Evolutionary conservation across 2,113 vertebrate genomes (phyloP), one percentile per base, ranked within the genome.

Genomic region (Sapayoa aenigma): DNA sequence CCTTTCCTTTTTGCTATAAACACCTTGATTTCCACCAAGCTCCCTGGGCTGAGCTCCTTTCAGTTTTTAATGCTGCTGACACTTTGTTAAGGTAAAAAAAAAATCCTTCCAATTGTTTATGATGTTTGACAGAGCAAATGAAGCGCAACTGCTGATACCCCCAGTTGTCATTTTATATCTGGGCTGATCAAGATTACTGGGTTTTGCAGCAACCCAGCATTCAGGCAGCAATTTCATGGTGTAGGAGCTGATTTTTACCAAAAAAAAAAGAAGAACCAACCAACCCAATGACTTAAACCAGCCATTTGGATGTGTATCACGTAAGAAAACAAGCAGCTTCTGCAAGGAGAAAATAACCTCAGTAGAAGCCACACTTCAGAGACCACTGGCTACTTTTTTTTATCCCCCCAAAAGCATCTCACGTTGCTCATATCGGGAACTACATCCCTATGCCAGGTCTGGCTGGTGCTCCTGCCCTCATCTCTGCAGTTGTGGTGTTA

Each of bases 351-450:
- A 88, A 58, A 47, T 3, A 13, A 66, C 15, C 68, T 5, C 16
- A 22, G n/a, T 14, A 44, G 24, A 55, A 63, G 42, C 30, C 19
- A 27, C 42, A 15, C 55, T 10, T 66, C 23, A 42, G 37, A 44
- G 11, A 27, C 5, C 17, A 0, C 55, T 11, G 28, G 12, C 30
- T 35, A 1, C 73, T 47, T 68, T 50, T 41, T 77, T 76, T 2
- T 1, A 21, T 25, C 37, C 39, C 50, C n/a, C 17, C 11, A 4
- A 27, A 41, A 87, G 15, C 59, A 37, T 27, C 47, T 9, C 0
- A 42, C 0, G 1, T 50, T 49, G 19, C 11, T 23, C 4, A 1
- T 27, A 4, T 20, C 0, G 2, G 17, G 5, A 35, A 15, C 25
- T 55, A 23, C 11, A 2, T 24, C 25, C 46, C n/a, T 5, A 0